Base-by-base conservation (phyloP, 2,888 invertebrate species). In the Stenodera caucasica region DNA sequence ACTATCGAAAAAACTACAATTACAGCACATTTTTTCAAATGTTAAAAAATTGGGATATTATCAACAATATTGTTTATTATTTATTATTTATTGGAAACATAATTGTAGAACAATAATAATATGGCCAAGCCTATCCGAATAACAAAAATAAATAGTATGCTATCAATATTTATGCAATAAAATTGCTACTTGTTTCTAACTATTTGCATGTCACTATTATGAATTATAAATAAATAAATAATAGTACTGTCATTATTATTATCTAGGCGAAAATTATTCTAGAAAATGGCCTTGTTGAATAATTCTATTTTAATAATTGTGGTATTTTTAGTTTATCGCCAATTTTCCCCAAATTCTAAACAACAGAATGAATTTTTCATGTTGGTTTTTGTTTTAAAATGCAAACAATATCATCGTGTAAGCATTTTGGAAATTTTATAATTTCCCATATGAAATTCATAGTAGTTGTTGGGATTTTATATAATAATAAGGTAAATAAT, bases 121-220 rank as follows among this genome's bases (percentile, higher is more conserved):
- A 45, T 11, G 4, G 8, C 45, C 45, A 21, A 45, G 21, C 45
- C 45, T 21, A 45, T 12, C 12, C 7, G 45, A 45, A 45, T 11
- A 12, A 21, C 15, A 15, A 45, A 45, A 18, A 45, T 21, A 21
- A 45, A 45, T 21, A 45, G 3, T 35, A 35, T 51, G 61, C 58
- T 66, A 55, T 60, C 58, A 61, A 60, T 64, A 60, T 66, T 67
- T 63, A 60, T 61, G 55, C 49, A 60, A 55, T 57, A 60, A 61
- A 63, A 59, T 59, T 64, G 63, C 63, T 62, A 64, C 64, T 64
- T 62, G 66, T 63, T 63, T 64, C n/a, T 61, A 63, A 63, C 60
- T 67, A 64, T 59, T 61, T 63, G 55, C 63, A 61, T 67, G 57
- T 50, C 50, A 54, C n/a, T 51, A 63, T 54, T 56, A 40, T 40